phyloP scores from a whole-genome alignment of 1,140 invertebrate genomes.

The Aphelenchoides fujianensis region DNA sequence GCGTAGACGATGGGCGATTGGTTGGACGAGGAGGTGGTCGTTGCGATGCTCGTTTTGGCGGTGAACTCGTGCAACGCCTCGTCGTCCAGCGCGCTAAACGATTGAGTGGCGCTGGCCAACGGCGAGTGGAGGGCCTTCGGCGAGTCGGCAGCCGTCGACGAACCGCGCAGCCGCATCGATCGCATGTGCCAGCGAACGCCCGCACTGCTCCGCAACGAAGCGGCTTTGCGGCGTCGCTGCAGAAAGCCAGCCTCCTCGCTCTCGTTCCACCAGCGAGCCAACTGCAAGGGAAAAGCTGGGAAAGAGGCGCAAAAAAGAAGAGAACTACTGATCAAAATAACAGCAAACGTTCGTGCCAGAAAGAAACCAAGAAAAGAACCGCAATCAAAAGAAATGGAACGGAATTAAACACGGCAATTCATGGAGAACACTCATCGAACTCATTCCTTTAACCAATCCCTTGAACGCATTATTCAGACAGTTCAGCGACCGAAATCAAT shows the following conservation, averaged over 20 bases:
- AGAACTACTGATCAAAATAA: conserved; percentile 3
- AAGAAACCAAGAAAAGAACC: background rate
- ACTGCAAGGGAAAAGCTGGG: conserved; percentile 4
- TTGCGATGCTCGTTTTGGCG: background rate
- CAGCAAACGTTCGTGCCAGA: conserved; percentile 8
- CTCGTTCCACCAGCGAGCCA: background rate
- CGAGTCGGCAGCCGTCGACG: conserved; percentile 19
- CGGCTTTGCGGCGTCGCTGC: conserved; percentile 51
- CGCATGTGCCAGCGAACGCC: conserved; percentile 28
- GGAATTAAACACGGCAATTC: background rate
- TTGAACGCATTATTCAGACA: no score
- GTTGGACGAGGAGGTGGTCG: background rate
- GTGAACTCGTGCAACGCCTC: background rate
- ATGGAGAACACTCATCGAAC: background rate
- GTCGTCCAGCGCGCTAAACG: conserved; percentile 10
- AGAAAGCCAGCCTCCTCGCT: conserved; percentile 27
- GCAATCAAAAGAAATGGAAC: no score
- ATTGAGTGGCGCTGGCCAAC: background rate
- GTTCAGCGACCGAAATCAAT: no score
- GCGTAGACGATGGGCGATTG: background rate
- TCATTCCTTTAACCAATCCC: no score
- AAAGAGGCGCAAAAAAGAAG: background rate
- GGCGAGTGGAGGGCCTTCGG: conserved; percentile 10
- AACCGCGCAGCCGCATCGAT: conserved; percentile 23
- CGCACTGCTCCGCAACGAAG: conserved; percentile 41